phyloP scores from a whole-genome alignment of 2,113 vertebrate species.

The Cheilinus undulatus region DNA sequence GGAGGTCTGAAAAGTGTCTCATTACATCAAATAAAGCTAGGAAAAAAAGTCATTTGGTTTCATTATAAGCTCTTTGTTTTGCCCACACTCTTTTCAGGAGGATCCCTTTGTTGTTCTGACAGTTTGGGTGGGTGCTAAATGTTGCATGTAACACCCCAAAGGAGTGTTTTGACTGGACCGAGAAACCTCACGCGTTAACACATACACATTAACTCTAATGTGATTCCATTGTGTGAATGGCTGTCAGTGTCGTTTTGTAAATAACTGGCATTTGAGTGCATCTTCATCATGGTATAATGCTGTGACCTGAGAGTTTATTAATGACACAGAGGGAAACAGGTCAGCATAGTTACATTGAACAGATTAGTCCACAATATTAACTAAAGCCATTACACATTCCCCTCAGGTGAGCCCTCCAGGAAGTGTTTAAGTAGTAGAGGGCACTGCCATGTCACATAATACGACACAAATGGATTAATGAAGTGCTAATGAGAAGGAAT shows the following conservation, averaged over 20 bases:
- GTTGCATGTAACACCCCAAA: background rate
- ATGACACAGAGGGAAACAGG: background rate
- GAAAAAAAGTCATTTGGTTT: background rate
- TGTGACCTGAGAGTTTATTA: constrained; percentile 1
- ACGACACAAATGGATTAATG: constrained; percentile 59
- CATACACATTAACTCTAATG: constrained; percentile 4
- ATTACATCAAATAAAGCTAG: background rate
- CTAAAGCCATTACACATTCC: constrained; percentile 51
- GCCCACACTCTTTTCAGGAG: background rate
- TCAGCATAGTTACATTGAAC: background rate
- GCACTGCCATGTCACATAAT: constrained; percentile 40
- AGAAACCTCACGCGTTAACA: constrained; percentile 20
- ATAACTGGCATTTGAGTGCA: background rate
- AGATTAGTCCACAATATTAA: constrained; percentile 20
- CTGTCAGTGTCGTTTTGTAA: background rate
- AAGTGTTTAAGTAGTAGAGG: constrained; percentile 49
- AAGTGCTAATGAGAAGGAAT: constrained; percentile 50
- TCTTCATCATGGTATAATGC: background rate
- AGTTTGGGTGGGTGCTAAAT: constrained; percentile 10
- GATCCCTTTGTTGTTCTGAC: background rate
- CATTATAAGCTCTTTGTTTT: constrained; percentile 1
- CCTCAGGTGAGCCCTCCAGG: constrained; percentile 44
- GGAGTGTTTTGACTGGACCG: constrained; percentile 21
- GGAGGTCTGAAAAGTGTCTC: constrained; percentile 4
- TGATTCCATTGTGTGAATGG: constrained; percentile 4